Base-by-base conservation (phyloP, 2,797 vertebrate species). In the Australoheros facetus region DNA sequence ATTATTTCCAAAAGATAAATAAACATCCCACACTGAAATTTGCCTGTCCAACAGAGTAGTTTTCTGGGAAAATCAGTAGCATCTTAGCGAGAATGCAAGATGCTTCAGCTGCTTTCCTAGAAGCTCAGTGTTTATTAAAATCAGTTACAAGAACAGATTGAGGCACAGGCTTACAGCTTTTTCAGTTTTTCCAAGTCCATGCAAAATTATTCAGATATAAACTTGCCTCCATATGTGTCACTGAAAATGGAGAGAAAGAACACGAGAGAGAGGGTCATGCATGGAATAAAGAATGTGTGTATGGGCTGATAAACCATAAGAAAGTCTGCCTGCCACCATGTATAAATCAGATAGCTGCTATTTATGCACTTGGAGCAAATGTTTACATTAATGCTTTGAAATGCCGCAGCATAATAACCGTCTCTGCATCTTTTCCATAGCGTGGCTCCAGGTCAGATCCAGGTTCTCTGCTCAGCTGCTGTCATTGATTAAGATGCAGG, bases 331-430 rank as follows among this genome's bases (percentile, higher is more conserved):
- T 84, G 85, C 85, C 60, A 59, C 81, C 71, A 6, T 73, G 78
- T 83, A 85, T 85, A 57, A 84, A 90, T 92, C 89, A 88, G 75
- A 89, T 83, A 81, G 74, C 83, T 80, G 88, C 55, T 84, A 73
- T 89, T 88, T 86, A 72, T 83, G 77, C 83, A 83, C 76, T 84
- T 26, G 54, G 71, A 90, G 86, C 80, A 85, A 90, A 90, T 89
- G 84, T 93, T 91, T 89, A 87, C 17, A 37, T 87, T 87, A 37
- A 82, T 45, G 74, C 77, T 90, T 87, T 87, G 83, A 93, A 89
- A 92, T 83, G 86, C 83, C 39, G 39, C 77, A 5, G 57, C 77
- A 70, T 89, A 82, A 91, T 87, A 87, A 88, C 17, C 3, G 34
- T 51, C 8, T 32, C 51, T 62, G 77, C 75, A 60, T 85, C 73